Base-by-base conservation (phyloP, 2,113 vertebrate species). In the Myxocyprinus asiaticus region DNA sequence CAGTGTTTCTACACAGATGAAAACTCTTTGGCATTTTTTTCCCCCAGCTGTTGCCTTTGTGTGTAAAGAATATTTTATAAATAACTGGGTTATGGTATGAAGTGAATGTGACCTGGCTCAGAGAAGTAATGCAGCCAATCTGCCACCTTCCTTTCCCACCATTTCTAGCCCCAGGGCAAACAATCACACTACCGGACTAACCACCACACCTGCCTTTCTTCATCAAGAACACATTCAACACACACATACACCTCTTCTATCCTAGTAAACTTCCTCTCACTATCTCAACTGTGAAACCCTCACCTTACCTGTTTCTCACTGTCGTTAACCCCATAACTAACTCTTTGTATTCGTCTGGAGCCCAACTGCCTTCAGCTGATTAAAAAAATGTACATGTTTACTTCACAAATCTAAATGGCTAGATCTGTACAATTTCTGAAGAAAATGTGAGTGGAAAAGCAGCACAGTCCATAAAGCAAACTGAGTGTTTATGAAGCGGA, bases 151-250 rank as follows among this genome's bases (percentile, higher is more conserved):
- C 55, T 66, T 51, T 43, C 45, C n/a, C 56, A 50, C 59, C 11
- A 22, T 51, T 48, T 59, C 9, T 48, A 9, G 42, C 69, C 11
- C 10, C 15, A 43, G 69, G 69, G 50, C 64, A 48, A 73, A 15
- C 14, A 43, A 64, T 72, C 6, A 48, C 45, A n/a, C 62, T 73
- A 64, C 78, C 33, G 42, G 64, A 69, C 12, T 14, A 42, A 55
- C 51, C 9, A 17, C 61, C 61, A 56, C 62, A 53, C 65, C 71
- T 80, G 43, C 17, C 53, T 73, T 80, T 67, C 58, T 48, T 75
- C 78, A 73, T 47, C 45, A 15, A 43, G 47, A 9, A 4, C 47
- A 22, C 45, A 67, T 47, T 17, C 14, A 47, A 67, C n/a, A n/a
- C n/a, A n/a, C n/a, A n/a, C n/a, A n/a, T 9, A 9, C n/a, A 67